Evolutionary conservation across 2,113 vertebrate genomes (phyloP).

Genomic region (Lipotes vexillifer): DNA sequence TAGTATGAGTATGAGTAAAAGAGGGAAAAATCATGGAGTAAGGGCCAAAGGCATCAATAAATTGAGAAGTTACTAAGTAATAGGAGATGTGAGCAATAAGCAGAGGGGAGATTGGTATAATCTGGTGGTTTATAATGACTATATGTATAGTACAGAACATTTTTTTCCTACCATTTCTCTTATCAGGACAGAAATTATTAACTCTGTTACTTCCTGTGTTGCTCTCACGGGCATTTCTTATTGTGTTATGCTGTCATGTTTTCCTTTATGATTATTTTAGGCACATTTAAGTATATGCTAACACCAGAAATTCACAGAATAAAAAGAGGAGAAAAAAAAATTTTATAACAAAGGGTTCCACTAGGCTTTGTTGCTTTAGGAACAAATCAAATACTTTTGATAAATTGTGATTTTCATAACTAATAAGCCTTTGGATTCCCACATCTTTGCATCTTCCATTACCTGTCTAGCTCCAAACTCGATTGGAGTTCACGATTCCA

Average conservation of each 20-base stretch:
- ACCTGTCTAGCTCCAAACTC: neutral
- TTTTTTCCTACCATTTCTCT: neutral
- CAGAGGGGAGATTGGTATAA: neutral
- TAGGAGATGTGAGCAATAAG: neutral
- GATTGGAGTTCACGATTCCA: conserved; percentile 2
- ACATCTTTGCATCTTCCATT: neutral
- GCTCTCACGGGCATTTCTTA: neutral
- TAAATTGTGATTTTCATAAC: conserved; percentile 20
- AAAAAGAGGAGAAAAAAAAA: neutral
- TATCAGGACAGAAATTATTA: neutral
- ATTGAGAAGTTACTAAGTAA: neutral
- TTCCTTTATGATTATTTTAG: neutral
- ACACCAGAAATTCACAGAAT: neutral
- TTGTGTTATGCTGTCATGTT: neutral
- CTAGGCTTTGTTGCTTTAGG: neutral
- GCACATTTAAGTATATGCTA: neutral
- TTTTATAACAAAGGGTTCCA: neutral
- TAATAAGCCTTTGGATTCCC: conserved; percentile 2
- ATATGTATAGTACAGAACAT: neutral
- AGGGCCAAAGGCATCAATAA: neutral
- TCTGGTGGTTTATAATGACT: neutral
- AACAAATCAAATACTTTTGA: neutral
- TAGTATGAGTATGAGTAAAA: neutral
- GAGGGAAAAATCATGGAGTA: neutral
- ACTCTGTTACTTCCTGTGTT: neutral